Evolutionary conservation across 2,888 invertebrate species (phyloP), one percentile per base, ranked within the genome.

Genomic region (Spodoptera littoralis): DNA sequence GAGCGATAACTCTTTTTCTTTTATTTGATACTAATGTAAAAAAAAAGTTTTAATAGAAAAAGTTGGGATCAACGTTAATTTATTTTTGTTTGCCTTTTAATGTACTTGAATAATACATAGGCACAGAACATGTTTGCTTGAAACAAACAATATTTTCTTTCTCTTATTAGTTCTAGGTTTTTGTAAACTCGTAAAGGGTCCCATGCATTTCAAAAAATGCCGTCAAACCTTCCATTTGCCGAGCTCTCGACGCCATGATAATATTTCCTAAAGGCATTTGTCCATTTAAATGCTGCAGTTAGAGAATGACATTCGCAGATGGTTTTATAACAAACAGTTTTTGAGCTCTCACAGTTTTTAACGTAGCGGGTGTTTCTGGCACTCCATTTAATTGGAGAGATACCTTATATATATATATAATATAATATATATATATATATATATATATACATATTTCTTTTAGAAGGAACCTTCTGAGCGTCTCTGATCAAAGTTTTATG

Each of bases 361-460:
- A 78, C 73, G 75, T 67, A 72, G 60, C 78, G 80, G 73, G 77
- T 86, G 87, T 79, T 82, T 82, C 78, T 87, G 87, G 82, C 88
- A 88, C 86, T 88, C 82, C 83, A 79, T 85, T 85, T 88, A 88
- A 89, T 89, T 88, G 88, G 85, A 87, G 86, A 81, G 87, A 78
- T 76, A 76, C 0, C 83, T 79, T 83, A 79, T 82, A 80, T 79
- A 73, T 79, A 76, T 81, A n/a, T n/a, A n/a, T n/a, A n/a, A n/a
- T n/a, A n/a, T n/a, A n/a, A n/a, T n/a, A n/a, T n/a, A n/a, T n/a
- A n/a, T n/a, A n/a, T n/a, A n/a, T n/a, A n/a, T n/a, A n/a, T n/a
- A n/a, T n/a, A n/a, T 83, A 79, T 82, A 80, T 79, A 73, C 79
- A 76, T 81, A 81, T 81, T 81, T 84, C 82, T 81, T 79, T 69